Base-by-base conservation (phyloP, 92 coral and sea anemone genomes). In the Nematostella vectensis region DNA sequence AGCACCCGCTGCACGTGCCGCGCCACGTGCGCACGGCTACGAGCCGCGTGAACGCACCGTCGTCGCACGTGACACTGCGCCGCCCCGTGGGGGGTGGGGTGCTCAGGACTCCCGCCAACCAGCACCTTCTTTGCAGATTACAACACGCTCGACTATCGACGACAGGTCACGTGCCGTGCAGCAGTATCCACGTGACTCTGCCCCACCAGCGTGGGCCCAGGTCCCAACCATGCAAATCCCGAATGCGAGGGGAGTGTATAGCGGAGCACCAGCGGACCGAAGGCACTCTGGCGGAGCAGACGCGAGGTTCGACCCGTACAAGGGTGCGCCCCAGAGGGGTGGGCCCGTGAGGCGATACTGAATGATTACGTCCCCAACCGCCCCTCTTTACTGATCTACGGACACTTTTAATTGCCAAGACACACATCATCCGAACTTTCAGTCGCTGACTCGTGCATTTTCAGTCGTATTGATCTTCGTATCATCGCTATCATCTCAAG, bases 31-130 rank as follows among this genome's bases (percentile, higher is more conserved):
- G 53, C 83, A 76, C 22, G 57, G 54, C 39, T 85, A 67, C 50
- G 95, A 85, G 47, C 51, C 88, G 38, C 95, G 95, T 63, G 95
- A 80, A 26, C 94, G 94, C 27, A 57, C 77, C 13, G 81, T 87
- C 15, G 49, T 80, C 17, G 43, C 77, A 57, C 95, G 95, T 52
- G 88, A 71, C 36, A 61, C 95, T 24, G 67, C 66, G 29, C 77
- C 77, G 31, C 74, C 75, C 11, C 79, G 87, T 65, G 82, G 95
- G 28, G 88, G 76, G 47, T 85, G 95, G 95, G 81, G 81, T 33
- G 88, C 80, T 18, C 29, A 60, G 31, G 74, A 71, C 39, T 54
- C 79, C 30, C 78, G 76, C 19, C 79, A 56, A 45, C 53, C 74
- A 21, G 65, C 78, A 3, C 64, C 81, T 0, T 54, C 60, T 18